These are phyloP conservation scores for Anhinga rufa DNA, from an alignment of 2,113 vertebrate species.

Conservation along the genomic window DNA sequence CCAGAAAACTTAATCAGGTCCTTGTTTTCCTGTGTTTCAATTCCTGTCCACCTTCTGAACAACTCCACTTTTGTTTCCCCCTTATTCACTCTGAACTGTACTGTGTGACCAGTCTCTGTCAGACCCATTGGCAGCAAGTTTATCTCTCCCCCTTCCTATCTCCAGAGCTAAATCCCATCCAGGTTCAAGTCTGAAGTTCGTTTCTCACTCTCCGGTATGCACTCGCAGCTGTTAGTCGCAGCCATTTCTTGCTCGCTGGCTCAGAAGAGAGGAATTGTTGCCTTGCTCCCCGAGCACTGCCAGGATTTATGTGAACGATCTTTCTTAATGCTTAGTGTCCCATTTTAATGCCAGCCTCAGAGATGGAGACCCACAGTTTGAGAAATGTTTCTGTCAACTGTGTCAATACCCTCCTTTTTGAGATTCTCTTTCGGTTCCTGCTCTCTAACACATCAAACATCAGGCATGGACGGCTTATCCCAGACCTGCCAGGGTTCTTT, in stretches of 20 bases:
- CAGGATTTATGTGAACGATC: background rate
- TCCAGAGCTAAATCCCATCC: background rate
- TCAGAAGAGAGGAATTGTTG: background rate
- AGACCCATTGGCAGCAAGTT: background rate
- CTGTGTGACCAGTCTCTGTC: background rate
- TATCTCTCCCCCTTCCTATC: background rate
- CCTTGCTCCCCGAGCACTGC: background rate
- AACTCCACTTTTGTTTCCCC: background rate
- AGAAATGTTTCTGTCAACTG: background rate
- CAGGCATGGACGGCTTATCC: background rate
- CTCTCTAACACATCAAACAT: background rate
- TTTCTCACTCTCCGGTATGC: background rate
- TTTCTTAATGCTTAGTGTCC: background rate
- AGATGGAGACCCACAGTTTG: background rate
- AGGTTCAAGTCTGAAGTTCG: background rate
- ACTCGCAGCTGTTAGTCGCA: background rate
- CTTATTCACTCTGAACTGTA: accelerated
- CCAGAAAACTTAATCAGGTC: background rate
- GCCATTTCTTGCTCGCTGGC: background rate
- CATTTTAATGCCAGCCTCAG: background rate
- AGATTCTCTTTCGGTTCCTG: background rate
- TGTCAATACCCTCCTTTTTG: background rate
- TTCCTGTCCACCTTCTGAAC: background rate
- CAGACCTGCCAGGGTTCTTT: background rate
- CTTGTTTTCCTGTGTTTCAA: background rate